A percentile compares a stretch with the other conserved stretches of the same genome.
phyloP scores from a whole-genome alignment of 2,888 invertebrate species.

The Sinohyriopsis cumingii region DNA sequence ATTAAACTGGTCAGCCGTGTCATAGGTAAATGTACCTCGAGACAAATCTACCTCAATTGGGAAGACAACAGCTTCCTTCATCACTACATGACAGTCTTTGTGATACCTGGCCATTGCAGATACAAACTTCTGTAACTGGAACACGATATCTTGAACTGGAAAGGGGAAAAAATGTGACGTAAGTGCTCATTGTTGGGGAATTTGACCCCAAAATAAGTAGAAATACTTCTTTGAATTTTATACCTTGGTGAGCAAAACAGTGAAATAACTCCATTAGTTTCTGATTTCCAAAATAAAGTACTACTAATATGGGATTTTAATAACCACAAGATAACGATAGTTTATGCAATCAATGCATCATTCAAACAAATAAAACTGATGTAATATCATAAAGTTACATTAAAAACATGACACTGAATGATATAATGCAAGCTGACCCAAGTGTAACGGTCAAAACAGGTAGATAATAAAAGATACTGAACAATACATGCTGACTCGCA shows the following conservation, averaged over 20 bases:
- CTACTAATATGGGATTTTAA: no score
- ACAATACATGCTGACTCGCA: no score
- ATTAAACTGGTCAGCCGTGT: constrained; percentile 68
- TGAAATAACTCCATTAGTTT: neutral
- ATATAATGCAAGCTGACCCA: no score
- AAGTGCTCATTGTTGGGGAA: neutral
- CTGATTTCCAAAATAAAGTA: no score
- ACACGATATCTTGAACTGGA: constrained; percentile 89
- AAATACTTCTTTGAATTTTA: neutral
- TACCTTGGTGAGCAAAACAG: neutral
- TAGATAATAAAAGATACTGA: no score
- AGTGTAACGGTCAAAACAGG: no score
- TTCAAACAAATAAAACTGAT: no score
- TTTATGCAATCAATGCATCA: no score
- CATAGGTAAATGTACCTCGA: constrained; percentile 89
- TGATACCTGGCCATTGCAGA: constrained; percentile 86
- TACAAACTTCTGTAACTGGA: constrained; percentile 83
- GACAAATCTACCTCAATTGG: constrained; percentile 97
- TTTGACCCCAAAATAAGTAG: neutral
- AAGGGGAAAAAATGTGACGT: constrained; percentile 14
- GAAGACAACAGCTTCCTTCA: constrained; percentile 84
- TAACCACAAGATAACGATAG: no score
- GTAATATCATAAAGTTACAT: no score
- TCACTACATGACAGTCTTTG: constrained; percentile 83
- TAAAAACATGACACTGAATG: no score